A percentile compares a stretch with the other conserved stretches of the same genome.
Evolutionary conservation across 2,797 vertebrate genomes (phyloP).

Genomic region (Phataginus tetradactyla): DNA sequence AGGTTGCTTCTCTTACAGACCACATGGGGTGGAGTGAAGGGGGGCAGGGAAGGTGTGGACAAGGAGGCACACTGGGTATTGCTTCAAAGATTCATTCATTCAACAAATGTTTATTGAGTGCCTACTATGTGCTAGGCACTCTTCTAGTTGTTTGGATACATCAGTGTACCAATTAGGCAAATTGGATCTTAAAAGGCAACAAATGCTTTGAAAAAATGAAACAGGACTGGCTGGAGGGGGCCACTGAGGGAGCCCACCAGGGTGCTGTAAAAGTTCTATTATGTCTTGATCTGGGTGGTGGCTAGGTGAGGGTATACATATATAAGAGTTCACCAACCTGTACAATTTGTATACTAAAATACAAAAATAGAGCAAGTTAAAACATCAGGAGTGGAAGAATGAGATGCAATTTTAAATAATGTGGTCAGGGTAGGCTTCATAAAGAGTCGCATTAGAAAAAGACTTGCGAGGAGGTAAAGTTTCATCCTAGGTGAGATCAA

Average conservation of each 20-base stretch:
- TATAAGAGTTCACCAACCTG: background rate
- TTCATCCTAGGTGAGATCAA: background rate
- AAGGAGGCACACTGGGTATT: background rate
- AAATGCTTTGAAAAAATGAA: constrained; percentile 10
- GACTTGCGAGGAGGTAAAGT: background rate
- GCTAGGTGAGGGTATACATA: background rate
- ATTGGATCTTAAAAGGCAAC: background rate
- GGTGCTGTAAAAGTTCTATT: background rate
- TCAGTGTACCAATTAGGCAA: background rate
- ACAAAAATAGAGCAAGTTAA: background rate
- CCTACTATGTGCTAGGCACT: background rate
- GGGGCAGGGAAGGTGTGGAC: background rate
- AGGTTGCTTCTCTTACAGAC: background rate
- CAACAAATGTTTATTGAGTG: background rate
- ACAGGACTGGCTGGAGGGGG: background rate
- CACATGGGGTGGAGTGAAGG: background rate
- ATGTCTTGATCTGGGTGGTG: background rate
- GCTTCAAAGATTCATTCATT: background rate
- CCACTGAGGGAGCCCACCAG: background rate
- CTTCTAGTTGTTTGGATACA: background rate
- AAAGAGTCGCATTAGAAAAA: background rate
- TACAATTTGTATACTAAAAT: background rate
- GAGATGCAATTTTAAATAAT: background rate
- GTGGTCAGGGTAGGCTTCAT: background rate
- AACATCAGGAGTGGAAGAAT: background rate